A percentile compares a stretch with the other conserved stretches of the same genome.
Conservation (phyloP, 2,888 invertebrate genomes). For the Diaprepes abbreviatus region DNA sequence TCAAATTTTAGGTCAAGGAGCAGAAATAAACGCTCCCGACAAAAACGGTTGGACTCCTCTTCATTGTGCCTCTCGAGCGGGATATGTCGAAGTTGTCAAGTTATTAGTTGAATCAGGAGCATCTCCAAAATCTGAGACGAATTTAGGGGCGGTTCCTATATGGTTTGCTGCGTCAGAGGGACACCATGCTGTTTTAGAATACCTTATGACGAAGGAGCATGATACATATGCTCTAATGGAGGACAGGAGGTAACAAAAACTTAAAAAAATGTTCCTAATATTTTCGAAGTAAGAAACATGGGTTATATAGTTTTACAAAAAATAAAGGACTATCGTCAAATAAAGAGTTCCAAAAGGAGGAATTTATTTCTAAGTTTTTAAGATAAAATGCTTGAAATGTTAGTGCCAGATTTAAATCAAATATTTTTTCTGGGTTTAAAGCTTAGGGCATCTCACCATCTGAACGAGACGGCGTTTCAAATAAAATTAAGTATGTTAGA, state of each 20-base stretch:
- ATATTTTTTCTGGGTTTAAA: too few species aligned
- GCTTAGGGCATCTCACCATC: too few species aligned
- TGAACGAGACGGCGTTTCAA: too few species aligned
- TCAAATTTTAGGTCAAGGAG: conserved; percentile 88
- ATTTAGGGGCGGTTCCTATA: conserved; percentile 95
- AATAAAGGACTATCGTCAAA: too few species aligned
- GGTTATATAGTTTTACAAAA: too few species aligned
- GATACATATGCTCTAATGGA: conserved; percentile 98
- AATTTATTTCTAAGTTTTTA: too few species aligned
- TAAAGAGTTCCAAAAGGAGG: too few species aligned
- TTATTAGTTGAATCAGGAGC: conserved; percentile 96
- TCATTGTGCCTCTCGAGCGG: conserved; percentile 95
- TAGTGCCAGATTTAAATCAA: too few species aligned
- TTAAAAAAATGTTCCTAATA: not conserved
- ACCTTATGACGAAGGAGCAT: conserved; percentile 96
- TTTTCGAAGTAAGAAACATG: too few species aligned
- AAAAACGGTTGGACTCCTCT: conserved; percentile 97
- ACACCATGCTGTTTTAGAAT: conserved; percentile 95
- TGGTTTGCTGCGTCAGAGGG: conserved; percentile 99
- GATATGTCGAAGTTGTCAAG: conserved; percentile 94
- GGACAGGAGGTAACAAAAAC: conserved; percentile 77
- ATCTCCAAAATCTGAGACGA: conserved; percentile 94
- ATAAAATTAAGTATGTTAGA: too few species aligned
- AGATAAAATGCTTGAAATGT: too few species aligned
- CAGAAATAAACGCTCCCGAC: conserved; percentile 97